Evolutionary conservation across 2,797 vertebrate genomes (phyloP), one percentile per base, ranked within the genome.

Genomic region (Clarias fuscus): DNA sequence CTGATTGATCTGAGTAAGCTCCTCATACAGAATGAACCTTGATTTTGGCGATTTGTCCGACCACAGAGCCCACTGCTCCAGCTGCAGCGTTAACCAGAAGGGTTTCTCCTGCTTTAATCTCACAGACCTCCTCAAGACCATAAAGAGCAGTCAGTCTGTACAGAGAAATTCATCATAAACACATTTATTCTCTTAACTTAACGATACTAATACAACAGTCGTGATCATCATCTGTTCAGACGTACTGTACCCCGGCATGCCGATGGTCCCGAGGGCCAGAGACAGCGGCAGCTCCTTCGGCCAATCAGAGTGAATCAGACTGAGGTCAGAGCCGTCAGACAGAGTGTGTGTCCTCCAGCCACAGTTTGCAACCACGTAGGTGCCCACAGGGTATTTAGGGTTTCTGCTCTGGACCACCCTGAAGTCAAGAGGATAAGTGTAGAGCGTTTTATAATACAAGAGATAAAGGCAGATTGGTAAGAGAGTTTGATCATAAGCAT

Each of bases 171-270:
- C 30, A 72, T 11, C 33, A 43, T 30, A 43, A 64, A 40, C 5
- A 7, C 13, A 15, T 48, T 33, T 30, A 80, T 80, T 20, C 18
- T 11, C 18, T 61, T 37, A 24, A 14, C 33, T 3, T 64, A 40
- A 10, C 30, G 10, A 59, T 30, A 56, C 24, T 14, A 5, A 72
- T 43, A 72, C 22, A 40, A 43, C 30, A 4, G 30, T 1, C 30
- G 7, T 30, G 3, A 64, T 64, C 10, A 18, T 17, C 30, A 73
- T 75, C 70, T 48, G 37, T 62, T 40, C 8, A 24, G 40, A 64
- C 94, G 95, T 89, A 98, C 97, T 94, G 95, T 90, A 98, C 97
- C 97, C 97, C 0, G 97, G 93, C 97, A 98, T 97, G 87, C 97
- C 97, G 61, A 97, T 14, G 0, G 91, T 79, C 6, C 98, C 97